Percentiles rank a stretch among this genome's conserved stretches.
Evolutionary conservation across 2,888 invertebrate species (phyloP).

Genomic region (Junonia oenone): DNA sequence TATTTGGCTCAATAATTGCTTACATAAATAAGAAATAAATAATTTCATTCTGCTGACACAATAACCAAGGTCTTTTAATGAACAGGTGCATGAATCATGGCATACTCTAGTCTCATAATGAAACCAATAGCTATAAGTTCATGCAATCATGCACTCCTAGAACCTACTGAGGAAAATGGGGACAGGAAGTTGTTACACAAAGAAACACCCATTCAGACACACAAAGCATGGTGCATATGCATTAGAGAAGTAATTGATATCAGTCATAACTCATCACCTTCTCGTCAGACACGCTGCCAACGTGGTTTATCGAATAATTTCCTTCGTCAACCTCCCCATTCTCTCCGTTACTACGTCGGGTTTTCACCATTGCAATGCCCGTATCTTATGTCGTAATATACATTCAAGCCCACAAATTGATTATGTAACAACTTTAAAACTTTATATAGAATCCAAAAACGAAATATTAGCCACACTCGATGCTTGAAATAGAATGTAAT

Average conservation of each 20-base stretch:
- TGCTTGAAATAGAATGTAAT: slow-evolving; percentile 50
- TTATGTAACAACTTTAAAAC: slow-evolving; percentile 52
- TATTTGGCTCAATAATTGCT: neutral
- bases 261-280: slow-evolving; percentile 64
- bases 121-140: slow-evolving; percentile 41
- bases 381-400: slow-evolving; percentile 48
- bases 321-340: slow-evolving; percentile 74
- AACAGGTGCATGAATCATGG: slow-evolving; percentile 8
- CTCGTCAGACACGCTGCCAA: slow-evolving; percentile 71
- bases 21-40: neutral
- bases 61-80: neutral
- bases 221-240: slow-evolving; percentile 47
- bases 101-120: slow-evolving; percentile 9
- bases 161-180: slow-evolving; percentile 43
- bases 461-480: slow-evolving; percentile 39
- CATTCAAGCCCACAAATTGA: slow-evolving; percentile 50
- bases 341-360: slow-evolving; percentile 77
- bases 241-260: slow-evolving; percentile 43
- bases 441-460: slow-evolving; percentile 47
- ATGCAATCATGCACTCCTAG: slow-evolving; percentile 57
- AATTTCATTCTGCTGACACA: neutral
- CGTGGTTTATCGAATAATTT: slow-evolving; percentile 69
- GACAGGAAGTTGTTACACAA: slow-evolving; percentile 55
- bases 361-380: slow-evolving; percentile 74
- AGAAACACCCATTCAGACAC: slow-evolving; percentile 34